Conservation (phyloP, 1,140 invertebrate genomes). For the Pemphigus obesinymphae region DNA sequence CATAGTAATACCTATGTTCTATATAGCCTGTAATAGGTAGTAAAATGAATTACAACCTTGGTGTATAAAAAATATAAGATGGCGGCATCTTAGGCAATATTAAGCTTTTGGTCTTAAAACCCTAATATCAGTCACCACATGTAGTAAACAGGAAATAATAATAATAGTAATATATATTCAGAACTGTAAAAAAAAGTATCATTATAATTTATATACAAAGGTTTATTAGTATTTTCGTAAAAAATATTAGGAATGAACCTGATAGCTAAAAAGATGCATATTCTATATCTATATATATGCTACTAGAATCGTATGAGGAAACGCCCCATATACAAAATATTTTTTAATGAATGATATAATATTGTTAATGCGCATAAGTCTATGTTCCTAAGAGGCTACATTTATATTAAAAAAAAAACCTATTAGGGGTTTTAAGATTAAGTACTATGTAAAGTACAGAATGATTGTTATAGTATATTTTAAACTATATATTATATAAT, state of each 20-base stretch:
- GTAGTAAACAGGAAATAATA: background rate
- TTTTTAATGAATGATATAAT: background rate
- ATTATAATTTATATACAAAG: background rate
- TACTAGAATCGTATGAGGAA: background rate
- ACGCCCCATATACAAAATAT: background rate
- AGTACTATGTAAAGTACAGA: no score
- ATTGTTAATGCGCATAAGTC: background rate
- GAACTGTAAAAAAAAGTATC: background rate
- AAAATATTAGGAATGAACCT: background rate
- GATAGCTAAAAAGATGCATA: background rate
- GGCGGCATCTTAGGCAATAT: slow-evolving; percentile 17
- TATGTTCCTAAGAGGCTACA: no score
- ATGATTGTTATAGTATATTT: no score
- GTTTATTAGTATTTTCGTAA: background rate
- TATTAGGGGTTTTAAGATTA: no score
- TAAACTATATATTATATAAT: no score
- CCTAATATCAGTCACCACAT: background rate
- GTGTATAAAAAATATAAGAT: slow-evolving; percentile 27
- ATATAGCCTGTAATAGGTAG: background rate
- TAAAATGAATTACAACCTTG: background rate
- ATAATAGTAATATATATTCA: background rate
- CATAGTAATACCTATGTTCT: background rate
- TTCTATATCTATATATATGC: background rate
- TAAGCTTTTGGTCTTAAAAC: slow-evolving; percentile 3
- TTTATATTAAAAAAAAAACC: no score